Evolutionary conservation across 1,140 invertebrate genomes (phyloP), one percentile per base, ranked within the genome.

Genomic region (Bombus soroeensis): DNA sequence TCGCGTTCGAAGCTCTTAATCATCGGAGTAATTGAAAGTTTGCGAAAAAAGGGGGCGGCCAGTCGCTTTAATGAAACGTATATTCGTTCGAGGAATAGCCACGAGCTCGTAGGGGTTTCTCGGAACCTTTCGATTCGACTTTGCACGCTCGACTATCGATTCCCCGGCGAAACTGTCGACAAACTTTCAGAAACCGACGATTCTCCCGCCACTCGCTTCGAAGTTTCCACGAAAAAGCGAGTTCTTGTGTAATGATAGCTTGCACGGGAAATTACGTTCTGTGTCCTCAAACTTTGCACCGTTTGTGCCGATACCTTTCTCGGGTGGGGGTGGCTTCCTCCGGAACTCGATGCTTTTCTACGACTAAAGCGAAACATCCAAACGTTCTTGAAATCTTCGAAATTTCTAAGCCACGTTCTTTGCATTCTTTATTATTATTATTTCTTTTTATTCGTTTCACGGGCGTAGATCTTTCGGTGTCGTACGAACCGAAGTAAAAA

Each of bases 211-310:
- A n/a, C 43, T 74, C 72, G 72, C 59, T 68, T 41, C 37, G 32
- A 83, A 83, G 62, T 83, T 83, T 76, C 81, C 15, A 68, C 73
- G 72, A 77, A 77, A 76, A 43, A 75, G 10, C 62, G 43, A 41
- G 74, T 47, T 76, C 73, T 39, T 37, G 72, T 39, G 72, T 83
- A 76, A 83, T 41, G 81, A 83, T 83, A 83, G 73, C 62, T 43
- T 28, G 59, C 73, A 13, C 62, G 81, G 81, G 62, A 70, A 83
- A 83, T 83, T 83, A 70, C 73, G 81, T 10, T 37, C 75, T 13
- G 37, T 25, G 57, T 82, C 72, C 34, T 2, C 72, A 18, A 68
- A 76, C 81, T 76, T 64, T 4, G n/a, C 6, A 53, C 47, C 47
- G 47, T 53, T 53, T 53, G 47, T 53, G 47, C 47, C 18, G 47